These are phyloP conservation scores for Netelia inedita DNA, from an alignment of 2,888 invertebrate species.

Conservation along the genomic window DNA sequence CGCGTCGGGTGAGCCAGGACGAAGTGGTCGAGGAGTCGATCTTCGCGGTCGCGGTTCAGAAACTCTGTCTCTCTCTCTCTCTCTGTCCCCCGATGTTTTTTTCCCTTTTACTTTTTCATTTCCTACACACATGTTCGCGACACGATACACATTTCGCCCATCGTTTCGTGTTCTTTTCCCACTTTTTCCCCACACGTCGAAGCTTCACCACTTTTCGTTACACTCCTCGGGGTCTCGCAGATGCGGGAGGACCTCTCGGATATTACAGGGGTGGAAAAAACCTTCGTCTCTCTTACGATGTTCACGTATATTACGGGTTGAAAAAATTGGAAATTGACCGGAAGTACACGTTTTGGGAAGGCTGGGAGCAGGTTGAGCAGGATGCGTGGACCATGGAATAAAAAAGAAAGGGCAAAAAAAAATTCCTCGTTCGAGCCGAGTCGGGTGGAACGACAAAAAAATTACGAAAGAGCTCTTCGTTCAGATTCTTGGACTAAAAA, in stretches of 20 bases:
- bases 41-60: constrained; percentile 24
- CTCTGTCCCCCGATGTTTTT: constrained; percentile 26
- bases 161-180: constrained; percentile 34
- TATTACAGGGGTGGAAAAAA: constrained; percentile 44
- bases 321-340: constrained; percentile 54
- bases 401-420: constrained; percentile 31
- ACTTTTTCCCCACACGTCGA: constrained; percentile 20
- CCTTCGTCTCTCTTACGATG: constrained; percentile 15
- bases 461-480: constrained; percentile 22
- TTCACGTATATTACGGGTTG: not conserved
- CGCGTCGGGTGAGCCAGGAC: constrained; percentile 23
- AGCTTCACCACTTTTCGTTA: constrained; percentile 47
- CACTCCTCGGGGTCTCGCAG: constrained; percentile 28
- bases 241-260: constrained; percentile 14
- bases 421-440: constrained; percentile 11
- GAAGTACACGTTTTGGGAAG: constrained; percentile 51
- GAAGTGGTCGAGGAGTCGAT: constrained; percentile 39
- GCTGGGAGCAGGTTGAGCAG: constrained; percentile 62
- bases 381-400: constrained; percentile 26
- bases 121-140: constrained; percentile 64
- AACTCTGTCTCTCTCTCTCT: not conserved
- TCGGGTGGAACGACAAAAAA: constrained; percentile 41
- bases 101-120: constrained; percentile 50
- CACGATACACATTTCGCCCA: constrained; percentile 46
- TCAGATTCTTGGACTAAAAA: constrained; percentile 26